These are phyloP conservation scores for Anastatus disparis DNA, from an alignment of 1,140 invertebrate species.

Conservation along the genomic window DNA sequence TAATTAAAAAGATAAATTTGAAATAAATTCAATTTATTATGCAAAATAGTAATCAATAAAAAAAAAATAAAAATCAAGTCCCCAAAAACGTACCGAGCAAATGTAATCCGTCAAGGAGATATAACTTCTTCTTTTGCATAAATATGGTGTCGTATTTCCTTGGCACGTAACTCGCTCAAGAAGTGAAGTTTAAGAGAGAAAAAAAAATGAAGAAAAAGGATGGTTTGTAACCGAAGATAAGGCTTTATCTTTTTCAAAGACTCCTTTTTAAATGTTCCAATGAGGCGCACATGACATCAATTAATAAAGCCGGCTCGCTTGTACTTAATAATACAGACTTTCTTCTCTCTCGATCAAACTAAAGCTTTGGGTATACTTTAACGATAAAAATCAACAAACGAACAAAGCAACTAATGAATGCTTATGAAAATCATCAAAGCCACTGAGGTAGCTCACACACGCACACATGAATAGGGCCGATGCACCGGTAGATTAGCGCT, in stretches of 20 bases:
- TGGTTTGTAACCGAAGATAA: slow-evolving; percentile 32
- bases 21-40: too few species aligned
- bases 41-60: too few species aligned
- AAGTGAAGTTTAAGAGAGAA: background rate
- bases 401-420: background rate
- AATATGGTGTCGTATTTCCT: too few species aligned
- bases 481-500: slow-evolving; percentile 44
- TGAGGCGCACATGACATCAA: slow-evolving; percentile 44
- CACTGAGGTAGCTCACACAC: slow-evolving; percentile 53
- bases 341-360: too few species aligned
- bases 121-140: too few species aligned
- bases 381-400: slow-evolving; percentile 32
- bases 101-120: too few species aligned
- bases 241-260: slow-evolving; percentile 2
- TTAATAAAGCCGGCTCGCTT: slow-evolving; percentile 45
- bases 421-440: slow-evolving; percentile 34
- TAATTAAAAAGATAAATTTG: too few species aligned
- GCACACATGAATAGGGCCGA: slow-evolving; percentile 40
- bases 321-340: too few species aligned
- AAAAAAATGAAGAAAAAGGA: slow-evolving; percentile 19
- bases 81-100: too few species aligned
- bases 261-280: slow-evolving; percentile 29
- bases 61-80: too few species aligned
- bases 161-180: background rate
- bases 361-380: slow-evolving; percentile 36